Base-by-base conservation (phyloP, 2,797 vertebrate species). In the Bradypus variegatus region DNA sequence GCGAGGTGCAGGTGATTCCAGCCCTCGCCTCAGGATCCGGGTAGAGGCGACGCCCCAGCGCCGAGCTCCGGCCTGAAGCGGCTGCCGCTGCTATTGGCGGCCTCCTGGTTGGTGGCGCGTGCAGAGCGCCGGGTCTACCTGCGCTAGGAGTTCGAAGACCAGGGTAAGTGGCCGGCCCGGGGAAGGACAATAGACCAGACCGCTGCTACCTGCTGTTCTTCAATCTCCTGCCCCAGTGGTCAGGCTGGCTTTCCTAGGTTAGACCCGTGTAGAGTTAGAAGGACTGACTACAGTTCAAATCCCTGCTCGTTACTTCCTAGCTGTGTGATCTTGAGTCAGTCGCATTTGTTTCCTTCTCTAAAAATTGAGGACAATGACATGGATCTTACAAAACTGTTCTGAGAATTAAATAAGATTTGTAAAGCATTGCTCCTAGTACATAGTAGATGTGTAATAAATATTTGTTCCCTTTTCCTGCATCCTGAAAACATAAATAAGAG, bases 121-220 rank as follows among this genome's bases (percentile, higher is more conserved):
- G 65, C 11, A 2, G 50, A 38, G 55, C 16, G 87, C 91, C 41
- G 50, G 36, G 96, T 98, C 93, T 98, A 98, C 97, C 96, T 98
- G 89, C 97, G 97, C 89, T 98, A 99, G 94, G 98, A 98, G 92
- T 99, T 98, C 97, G 97, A 98, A 96, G 98, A 98, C 93, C 97
- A 97, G 62, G 98, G 98, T 98, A 97, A 98, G 98, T 60, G 1
- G n/a, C 41, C 12, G 0, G 2, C n/a, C 5, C 6, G 7, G 1
- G 29, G 8, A 58, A 15, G 29, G 12, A 14, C 11, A 16, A 15
- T 0, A 8, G 31, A 38, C 19, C 55, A 33, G 38, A 50, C 7
- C 41, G 41, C 41, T 3, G 23, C 10, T 3, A 19, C 8, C 38
- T 53, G 38, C 29, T 64, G 19, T 15, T 88, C 50, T n/a, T 41